Percentiles rank a stretch among this genome's conserved stretches.
Conservation (phyloP, 2,888 invertebrate genomes). For the Andrena bucephala region DNA sequence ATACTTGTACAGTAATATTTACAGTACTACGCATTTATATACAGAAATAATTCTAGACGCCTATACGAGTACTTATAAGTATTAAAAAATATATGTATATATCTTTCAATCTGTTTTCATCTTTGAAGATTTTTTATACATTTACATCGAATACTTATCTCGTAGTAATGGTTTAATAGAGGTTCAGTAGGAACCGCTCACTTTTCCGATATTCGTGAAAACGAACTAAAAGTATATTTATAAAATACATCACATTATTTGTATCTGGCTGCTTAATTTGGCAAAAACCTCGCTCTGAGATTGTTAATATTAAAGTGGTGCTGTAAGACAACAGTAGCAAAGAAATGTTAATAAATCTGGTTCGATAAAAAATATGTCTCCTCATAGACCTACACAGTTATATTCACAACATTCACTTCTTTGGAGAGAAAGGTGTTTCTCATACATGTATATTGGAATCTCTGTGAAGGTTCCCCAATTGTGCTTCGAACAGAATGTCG, state of each 20-base stretch:
- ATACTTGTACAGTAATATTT: slow-evolving; percentile 65
- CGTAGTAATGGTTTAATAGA: slow-evolving; percentile 32
- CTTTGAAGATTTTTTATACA: slow-evolving; percentile 36
- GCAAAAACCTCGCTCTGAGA: slow-evolving; percentile 30
- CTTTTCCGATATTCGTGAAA: slow-evolving; percentile 15
- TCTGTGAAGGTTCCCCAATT: slow-evolving; percentile 84
- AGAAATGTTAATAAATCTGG: slow-evolving; percentile 32
- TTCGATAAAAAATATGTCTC: slow-evolving; percentile 45
- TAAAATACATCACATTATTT: slow-evolving; percentile 47
- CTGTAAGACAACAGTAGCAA: slow-evolving; percentile 27
- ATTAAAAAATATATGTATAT: slow-evolving; percentile 50
- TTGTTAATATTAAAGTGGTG: slow-evolving; percentile 22
- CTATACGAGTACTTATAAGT: slow-evolving; percentile 63
- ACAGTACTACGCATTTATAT: slow-evolving; percentile 65
- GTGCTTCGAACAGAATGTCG: slow-evolving; percentile 85
- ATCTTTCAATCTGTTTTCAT: slow-evolving; percentile 43
- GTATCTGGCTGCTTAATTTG: slow-evolving; percentile 18
- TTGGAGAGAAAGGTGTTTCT: slow-evolving; percentile 40
- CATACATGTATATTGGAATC: slow-evolving; percentile 83
- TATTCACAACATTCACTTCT: slow-evolving; percentile 15
- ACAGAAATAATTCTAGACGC: slow-evolving; percentile 57
- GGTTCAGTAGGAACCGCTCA: slow-evolving; percentile 4
- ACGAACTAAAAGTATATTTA: slow-evolving; percentile 44
- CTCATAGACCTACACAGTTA: slow-evolving; percentile 26
- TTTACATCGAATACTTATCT: slow-evolving; percentile 36